These are phyloP conservation scores for Malurus splendens DNA, from an alignment of 2,797 vertebrate species.

Conservation along the genomic window DNA sequence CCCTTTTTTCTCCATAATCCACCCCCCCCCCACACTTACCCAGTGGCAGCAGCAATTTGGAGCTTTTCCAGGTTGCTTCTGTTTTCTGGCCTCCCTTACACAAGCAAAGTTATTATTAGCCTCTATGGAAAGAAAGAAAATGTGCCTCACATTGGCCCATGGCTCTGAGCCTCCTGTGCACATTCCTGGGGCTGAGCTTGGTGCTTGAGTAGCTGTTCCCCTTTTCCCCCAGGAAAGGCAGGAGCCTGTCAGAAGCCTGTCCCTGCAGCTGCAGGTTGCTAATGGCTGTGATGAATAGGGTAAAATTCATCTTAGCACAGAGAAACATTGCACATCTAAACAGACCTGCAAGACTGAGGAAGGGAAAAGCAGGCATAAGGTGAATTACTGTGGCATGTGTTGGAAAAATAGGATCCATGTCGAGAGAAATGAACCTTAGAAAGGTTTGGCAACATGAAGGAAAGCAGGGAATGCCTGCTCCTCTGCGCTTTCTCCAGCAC, in stretches of 20 bases:
- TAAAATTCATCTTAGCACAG: neutral
- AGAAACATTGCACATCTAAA: neutral
- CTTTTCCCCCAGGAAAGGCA: neutral
- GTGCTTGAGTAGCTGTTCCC: neutral
- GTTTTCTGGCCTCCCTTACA: neutral
- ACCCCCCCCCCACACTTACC: neutral
- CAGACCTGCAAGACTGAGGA: neutral
- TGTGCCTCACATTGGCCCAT: neutral
- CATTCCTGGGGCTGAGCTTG: neutral
- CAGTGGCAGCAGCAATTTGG: neutral
- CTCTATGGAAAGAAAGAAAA: neutral
- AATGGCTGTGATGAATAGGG: neutral
- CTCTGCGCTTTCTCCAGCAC: neutral
- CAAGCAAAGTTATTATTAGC: neutral
- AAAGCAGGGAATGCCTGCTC: neutral
- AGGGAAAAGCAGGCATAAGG: neutral
- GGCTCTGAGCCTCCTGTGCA: neutral
- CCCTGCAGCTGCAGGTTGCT: neutral
- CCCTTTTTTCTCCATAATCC: neutral
- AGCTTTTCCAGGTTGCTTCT: neutral
- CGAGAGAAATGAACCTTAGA: neutral
- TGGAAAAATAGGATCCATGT: neutral
- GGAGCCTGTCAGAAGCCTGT: neutral
- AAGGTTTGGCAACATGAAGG: neutral
- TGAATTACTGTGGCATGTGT: neutral